Percentiles rank a stretch among this genome's conserved stretches.
phyloP scores from a whole-genome alignment of 2,113 vertebrate genomes.

The Condylura cristata region DNA sequence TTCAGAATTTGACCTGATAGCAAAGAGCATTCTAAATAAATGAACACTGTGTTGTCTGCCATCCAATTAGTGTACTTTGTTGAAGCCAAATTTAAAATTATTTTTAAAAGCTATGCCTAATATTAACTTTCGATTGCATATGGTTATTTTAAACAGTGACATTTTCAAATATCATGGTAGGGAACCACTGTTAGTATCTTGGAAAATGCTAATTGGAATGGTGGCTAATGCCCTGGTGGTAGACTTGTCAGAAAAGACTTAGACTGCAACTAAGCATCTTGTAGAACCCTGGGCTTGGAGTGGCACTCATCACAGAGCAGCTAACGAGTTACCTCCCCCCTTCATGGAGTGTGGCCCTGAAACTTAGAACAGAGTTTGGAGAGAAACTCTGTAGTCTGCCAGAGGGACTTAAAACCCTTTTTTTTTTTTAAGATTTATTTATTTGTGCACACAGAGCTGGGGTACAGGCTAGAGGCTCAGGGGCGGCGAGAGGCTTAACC shows the following conservation, averaged over 20 bases:
- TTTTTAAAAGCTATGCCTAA: constrained; percentile 31
- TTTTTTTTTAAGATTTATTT: too few species aligned
- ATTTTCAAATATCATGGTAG: constrained; percentile 67
- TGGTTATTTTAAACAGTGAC: constrained; percentile 38
- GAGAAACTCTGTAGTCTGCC: constrained; percentile 5
- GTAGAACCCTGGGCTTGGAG: neutral
- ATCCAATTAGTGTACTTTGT: constrained; percentile 59
- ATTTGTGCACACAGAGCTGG: too few species aligned
- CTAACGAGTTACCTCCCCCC: constrained; percentile 45
- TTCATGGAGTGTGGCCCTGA: constrained; percentile 15
- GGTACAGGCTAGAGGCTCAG: too few species aligned
- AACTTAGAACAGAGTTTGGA: constrained; percentile 1
- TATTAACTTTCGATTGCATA: constrained; percentile 61
- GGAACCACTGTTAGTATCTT: constrained; percentile 47
- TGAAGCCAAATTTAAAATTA: constrained; percentile 59
- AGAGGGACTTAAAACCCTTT: neutral
- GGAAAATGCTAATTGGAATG: constrained; percentile 53
- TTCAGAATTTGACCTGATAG: constrained; percentile 49
- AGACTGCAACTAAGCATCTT: neutral
- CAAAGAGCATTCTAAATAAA: constrained; percentile 43
- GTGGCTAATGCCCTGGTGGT: neutral
- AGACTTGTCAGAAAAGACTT: neutral
- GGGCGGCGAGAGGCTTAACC: too few species aligned
- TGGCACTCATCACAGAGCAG: constrained; percentile 52
- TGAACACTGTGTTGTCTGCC: constrained; percentile 44